Evolutionary conservation across 2,888 invertebrate species (phyloP).

Genomic region (Leptopilina syphax): DNA sequence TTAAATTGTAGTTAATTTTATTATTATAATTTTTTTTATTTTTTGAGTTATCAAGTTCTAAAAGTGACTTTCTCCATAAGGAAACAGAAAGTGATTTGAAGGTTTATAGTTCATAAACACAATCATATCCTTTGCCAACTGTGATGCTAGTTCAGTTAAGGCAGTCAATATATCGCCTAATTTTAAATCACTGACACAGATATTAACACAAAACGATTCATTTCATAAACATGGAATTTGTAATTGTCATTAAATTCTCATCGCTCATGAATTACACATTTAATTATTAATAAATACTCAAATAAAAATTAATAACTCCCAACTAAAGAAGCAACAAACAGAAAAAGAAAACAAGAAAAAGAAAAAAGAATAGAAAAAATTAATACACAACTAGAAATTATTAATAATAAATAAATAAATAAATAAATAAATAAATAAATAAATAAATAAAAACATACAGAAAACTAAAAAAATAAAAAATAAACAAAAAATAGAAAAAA

Average conservation of each 20-base stretch:
- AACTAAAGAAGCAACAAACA: too few relatives aligned
- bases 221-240: background rate
- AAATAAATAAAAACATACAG: too few relatives aligned
- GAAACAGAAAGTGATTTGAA: conserved; percentile 36
- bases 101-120: conserved; percentile 32
- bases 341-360: too few relatives aligned
- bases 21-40: background rate
- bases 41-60: background rate
- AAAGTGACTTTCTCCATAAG: background rate
- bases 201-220: conserved; percentile 17
- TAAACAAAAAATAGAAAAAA: too few relatives aligned
- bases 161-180: conserved; percentile 25
- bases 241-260: background rate
- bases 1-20: background rate
- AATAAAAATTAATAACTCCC: too few relatives aligned
- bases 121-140: conserved; percentile 36
- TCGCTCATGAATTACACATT: background rate
- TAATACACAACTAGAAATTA: too few relatives aligned
- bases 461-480: too few relatives aligned
- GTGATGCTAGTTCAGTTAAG: conserved; percentile 17
- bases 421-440: too few relatives aligned
- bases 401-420: too few relatives aligned
- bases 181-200: conserved; percentile 36
- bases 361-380: too few relatives aligned
- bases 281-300: background rate